phyloP scores from a whole-genome alignment of 2,113 vertebrate species.

The Saiga tatarica region DNA sequence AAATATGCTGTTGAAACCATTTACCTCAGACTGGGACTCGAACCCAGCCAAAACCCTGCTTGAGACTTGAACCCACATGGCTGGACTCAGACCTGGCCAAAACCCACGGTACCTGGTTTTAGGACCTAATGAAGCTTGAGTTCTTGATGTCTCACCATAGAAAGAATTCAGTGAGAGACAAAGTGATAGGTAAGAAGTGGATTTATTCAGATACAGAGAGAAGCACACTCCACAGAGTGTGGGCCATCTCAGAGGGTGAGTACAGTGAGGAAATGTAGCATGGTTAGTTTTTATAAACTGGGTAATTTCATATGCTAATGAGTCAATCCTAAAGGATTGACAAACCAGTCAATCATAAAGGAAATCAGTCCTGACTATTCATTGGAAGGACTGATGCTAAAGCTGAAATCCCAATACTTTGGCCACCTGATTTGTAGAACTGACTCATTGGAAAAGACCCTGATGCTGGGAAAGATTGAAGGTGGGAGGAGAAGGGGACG shows the following conservation, averaged over 20 bases:
- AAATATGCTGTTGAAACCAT: not conserved
- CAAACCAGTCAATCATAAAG: not conserved
- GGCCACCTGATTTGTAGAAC: not conserved
- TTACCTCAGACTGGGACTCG: not conserved
- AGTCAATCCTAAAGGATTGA: not conserved
- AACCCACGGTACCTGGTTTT: not conserved
- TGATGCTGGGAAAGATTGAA: not conserved
- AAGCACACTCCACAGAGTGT: not conserved
- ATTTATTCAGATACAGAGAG: not conserved
- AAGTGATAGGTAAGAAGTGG: not conserved
- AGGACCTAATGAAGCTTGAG: not conserved
- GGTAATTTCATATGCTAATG: not conserved
- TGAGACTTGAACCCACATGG: not conserved
- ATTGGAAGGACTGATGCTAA: not conserved
- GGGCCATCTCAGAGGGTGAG: fast-evolving
- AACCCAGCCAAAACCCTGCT: not conserved
- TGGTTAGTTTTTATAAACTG: not conserved
- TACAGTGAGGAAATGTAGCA: not conserved
- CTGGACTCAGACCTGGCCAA: not conserved
- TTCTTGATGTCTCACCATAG: not conserved
- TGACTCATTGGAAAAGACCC: not conserved
- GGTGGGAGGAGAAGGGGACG: not conserved
- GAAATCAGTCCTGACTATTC: not conserved
- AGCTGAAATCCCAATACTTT: not conserved
- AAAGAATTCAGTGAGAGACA: not conserved